phyloP scores from a whole-genome alignment of 2,797 vertebrate genomes.

The Aeoliscus strigatus region DNA sequence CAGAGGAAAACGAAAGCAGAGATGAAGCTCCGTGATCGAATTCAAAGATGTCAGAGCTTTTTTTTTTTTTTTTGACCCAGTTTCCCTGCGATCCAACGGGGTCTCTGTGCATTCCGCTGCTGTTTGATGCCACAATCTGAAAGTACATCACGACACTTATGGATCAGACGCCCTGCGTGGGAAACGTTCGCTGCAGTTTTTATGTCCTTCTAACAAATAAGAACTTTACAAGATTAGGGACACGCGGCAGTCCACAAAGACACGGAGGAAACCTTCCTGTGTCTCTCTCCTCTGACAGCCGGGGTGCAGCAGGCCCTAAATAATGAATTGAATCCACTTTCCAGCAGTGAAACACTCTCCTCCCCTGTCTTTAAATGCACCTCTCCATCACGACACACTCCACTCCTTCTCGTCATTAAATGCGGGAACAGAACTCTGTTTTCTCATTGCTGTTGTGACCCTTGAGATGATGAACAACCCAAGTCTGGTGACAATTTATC shows the following conservation, averaged over 20 bases:
- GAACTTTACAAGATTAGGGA: background rate
- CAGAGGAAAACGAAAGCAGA: conserved; percentile 39
- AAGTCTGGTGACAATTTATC: conserved; percentile 54
- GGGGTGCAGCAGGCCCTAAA: conserved; percentile 48
- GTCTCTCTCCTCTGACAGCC: conserved; percentile 29
- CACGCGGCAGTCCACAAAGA: conserved; percentile 3
- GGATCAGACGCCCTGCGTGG: background rate
- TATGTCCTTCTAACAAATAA: too few relatives aligned
- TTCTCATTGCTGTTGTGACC: conserved; percentile 49
- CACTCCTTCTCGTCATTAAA: conserved; percentile 43
- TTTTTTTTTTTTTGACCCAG: conserved; percentile 46
- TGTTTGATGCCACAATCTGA: conserved; percentile 50
- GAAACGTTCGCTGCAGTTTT: background rate
- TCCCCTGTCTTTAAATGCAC: conserved; percentile 45
- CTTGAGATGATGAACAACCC: conserved; percentile 56
- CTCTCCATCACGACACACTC: conserved; percentile 43
- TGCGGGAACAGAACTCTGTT: conserved; percentile 20
- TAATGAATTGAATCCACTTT: conserved; percentile 67
- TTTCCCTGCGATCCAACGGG: conserved; percentile 42
- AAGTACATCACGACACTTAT: conserved; percentile 19
- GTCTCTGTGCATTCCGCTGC: conserved; percentile 20
- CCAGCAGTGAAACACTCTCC: conserved; percentile 38
- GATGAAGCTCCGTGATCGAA: conserved; percentile 57
- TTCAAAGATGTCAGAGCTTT: conserved; percentile 38
- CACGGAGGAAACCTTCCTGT: conserved; percentile 17